Base-by-base conservation (phyloP, 2,797 vertebrate genomes). In the Margarornis squamiger region DNA sequence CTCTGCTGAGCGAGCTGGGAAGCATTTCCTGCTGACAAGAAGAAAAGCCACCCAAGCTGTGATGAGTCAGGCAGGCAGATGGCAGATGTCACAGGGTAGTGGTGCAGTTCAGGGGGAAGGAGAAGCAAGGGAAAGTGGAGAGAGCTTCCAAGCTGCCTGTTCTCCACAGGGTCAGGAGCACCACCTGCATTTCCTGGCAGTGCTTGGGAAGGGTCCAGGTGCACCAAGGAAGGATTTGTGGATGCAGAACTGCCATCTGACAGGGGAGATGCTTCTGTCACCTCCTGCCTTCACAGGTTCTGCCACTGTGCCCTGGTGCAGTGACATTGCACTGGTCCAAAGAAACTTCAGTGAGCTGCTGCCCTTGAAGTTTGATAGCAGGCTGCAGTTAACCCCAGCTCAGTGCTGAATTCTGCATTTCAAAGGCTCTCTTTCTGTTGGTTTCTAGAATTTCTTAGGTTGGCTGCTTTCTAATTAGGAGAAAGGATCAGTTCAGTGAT, bases 11-110 rank as follows among this genome's bases (percentile, higher is more conserved):
- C 0, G 13, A 88, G 81, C 85, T 62, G 30, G 77, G 81, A 48
- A 63, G 70, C 61, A 3, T 91, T 87, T 91, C 81, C 70, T 85
- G 95, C 88, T 84, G 88, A 87, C 78, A 48, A 80, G 85, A 72
- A 77, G 88, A 61, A 91, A 95, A 96, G 48, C 91, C 95, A 93
- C 86, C 88, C 95, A 93, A 41, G 91, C 91, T 85, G 88, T 45
- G 66, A 78, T 87, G 95, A 92, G 88, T 92, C 95, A 93, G 86
- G 29, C 81, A 89, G 77, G 92, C 93, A 62, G 84, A 83, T 86
- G 92, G 90, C 86, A 88, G 39, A 63, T 63, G 61, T 16, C 61
- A 18, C 41, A 18, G 62, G 65, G 55, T 9, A 29, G 65, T 6
- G 70, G 16, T 70, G 81, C 75, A 68, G 51, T 58, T 70, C 36